Base-by-base conservation (phyloP, 2,113 vertebrate genomes). In the Mobula birostris region DNA sequence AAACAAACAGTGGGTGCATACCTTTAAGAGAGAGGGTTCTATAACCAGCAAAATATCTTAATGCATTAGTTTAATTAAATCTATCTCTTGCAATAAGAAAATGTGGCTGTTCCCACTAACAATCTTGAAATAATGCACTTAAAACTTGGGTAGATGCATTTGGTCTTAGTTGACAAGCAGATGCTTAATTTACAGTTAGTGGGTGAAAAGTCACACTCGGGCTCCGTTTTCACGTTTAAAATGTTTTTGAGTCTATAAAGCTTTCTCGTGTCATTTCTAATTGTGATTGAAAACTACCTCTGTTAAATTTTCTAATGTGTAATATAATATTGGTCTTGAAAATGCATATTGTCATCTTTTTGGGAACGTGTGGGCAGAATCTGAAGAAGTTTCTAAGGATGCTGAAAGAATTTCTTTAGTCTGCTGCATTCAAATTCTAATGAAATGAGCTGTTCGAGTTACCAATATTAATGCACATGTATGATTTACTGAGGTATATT, bases 401-500 rank as follows among this genome's bases (percentile, higher is more conserved):
- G 32, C 29, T 94, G 94, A 68, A 82, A 48, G 36, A 77, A 32
- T 77, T 19, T 36, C 24, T n/a, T 87, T 56, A 40, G 40, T 93
- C 8, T 93, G 70, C 48, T 74, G 36, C 72, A 76, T 29, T 93
- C 74, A 24, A 74, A 72, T 5, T 66, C 6, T 74, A 93, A 74
- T 93, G 68, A 72, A 74, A n/a, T 56, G 19, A 77, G 48, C 56
- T 74, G 72, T 82, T 68, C 79, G 74, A 74, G 94, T 8, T 76
- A 87, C 40, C 83, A 66, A 87, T 72, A 74, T 94, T 87, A 94
- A 83, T 32, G 40, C 80, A 85, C 24, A 61, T 94, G 94, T 87
- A 94, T 94, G 94, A 76, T 24, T 93, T 92, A 70, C 91, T 79
- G 95, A 76, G 95, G 66, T 94, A 74, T 40, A 93, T 29, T 56